Conservation (phyloP, 2,113 vertebrate genomes). For the Festucalex cinctus region DNA sequence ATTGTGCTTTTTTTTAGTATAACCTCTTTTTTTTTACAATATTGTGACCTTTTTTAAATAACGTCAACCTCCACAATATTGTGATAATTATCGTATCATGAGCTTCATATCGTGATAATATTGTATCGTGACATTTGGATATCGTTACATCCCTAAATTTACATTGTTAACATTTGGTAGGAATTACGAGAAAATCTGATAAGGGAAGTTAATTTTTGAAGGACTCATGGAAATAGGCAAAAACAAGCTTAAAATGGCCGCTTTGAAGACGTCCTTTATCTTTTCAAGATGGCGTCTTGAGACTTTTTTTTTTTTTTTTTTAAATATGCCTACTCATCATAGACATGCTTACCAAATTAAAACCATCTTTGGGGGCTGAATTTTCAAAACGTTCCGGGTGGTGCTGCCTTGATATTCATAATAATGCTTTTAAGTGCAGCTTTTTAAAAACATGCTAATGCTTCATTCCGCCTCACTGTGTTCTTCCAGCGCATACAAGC, state of each 20-base stretch:
- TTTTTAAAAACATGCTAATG: slow-evolving; percentile 4
- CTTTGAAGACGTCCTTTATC: neutral
- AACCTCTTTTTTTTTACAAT: too few species aligned
- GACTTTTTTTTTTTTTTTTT: too few species aligned
- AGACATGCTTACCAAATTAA: neutral
- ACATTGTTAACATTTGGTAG: neutral
- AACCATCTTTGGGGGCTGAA: neutral
- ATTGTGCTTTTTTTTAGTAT: too few species aligned
- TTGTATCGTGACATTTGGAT: too few species aligned
- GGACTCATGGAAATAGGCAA: too few species aligned
- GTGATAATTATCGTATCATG: too few species aligned
- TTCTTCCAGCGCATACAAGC: neutral
- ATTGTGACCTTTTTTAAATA: too few species aligned
- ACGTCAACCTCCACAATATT: too few species aligned
- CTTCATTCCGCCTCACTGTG: neutral
- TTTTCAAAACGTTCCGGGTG: neutral
- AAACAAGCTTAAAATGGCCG: neutral
- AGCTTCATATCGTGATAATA: too few species aligned
- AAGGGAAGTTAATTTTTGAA: too few species aligned
- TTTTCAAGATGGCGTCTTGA: neutral
- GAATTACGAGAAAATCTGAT: neutral
- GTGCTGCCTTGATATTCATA: neutral
- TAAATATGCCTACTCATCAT: neutral
- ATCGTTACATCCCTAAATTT: too few species aligned
- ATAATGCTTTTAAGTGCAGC: neutral